A percentile compares a stretch with the other conserved stretches of the same genome.
Evolutionary conservation across 30 jellyfish, hydroid and myxozoan genomes (phyloP).

Genomic region (Cassiopea andromeda): DNA sequence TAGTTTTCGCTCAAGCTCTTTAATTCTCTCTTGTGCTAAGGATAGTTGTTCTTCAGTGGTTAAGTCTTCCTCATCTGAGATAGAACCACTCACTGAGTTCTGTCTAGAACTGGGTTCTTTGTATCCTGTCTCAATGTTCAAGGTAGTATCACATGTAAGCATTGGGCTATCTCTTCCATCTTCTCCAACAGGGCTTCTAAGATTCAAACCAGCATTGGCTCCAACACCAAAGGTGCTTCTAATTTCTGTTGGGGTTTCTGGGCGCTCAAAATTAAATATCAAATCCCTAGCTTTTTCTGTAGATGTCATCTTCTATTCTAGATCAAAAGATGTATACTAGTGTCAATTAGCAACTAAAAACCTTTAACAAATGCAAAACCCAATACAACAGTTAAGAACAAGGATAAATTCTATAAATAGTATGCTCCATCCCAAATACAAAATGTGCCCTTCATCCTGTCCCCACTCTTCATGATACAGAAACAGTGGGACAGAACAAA

Average conservation of each 20-base stretch:
- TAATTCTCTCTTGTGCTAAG: constrained; percentile 68
- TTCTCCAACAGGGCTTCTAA: constrained; percentile 16
- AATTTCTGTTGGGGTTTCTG: constrained; percentile 68
- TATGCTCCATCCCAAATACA: too few relatives aligned
- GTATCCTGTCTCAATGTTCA: background rate
- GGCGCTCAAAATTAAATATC: constrained; percentile 60
- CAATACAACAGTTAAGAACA: too few relatives aligned
- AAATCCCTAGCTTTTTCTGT: background rate
- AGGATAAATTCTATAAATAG: too few relatives aligned
- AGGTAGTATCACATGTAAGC: background rate
- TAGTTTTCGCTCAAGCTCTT: constrained; percentile 70
- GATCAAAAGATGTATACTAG: background rate
- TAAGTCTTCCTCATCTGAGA: constrained; percentile 34
- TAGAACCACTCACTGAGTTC: background rate
- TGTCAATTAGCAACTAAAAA: too few relatives aligned
- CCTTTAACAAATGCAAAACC: too few relatives aligned
- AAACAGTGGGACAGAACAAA: too few relatives aligned
- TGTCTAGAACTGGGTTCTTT: background rate
- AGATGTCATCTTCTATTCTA: constrained; percentile 40
- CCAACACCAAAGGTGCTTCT: constrained; percentile 47
- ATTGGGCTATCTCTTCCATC: constrained; percentile 38
- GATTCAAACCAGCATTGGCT: constrained; percentile 7
- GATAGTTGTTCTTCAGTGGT: constrained; percentile 51
- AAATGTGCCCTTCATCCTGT: too few relatives aligned
- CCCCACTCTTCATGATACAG: too few relatives aligned